These are phyloP conservation scores for Percopsis omiscomaycus DNA, from an alignment of 2,797 vertebrate genomes.

Conservation along the genomic window DNA sequence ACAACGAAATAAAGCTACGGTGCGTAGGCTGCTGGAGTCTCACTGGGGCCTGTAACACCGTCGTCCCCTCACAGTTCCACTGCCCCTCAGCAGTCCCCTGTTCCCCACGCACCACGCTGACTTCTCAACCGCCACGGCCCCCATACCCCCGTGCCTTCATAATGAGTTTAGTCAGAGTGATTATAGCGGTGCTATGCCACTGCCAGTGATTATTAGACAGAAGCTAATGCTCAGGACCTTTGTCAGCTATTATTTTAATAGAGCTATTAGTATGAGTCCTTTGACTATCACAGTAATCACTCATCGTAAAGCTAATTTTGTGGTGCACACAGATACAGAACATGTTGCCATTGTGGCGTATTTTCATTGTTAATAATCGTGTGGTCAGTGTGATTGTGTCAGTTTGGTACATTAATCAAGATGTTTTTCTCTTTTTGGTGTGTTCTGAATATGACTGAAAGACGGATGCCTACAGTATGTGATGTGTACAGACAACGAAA, in stretches of 20 bases:
- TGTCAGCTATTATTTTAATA: slow-evolving; percentile 72
- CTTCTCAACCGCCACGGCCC: slow-evolving; percentile 50
- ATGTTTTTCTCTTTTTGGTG: slow-evolving; percentile 7
- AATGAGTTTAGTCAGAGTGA: slow-evolving; percentile 67
- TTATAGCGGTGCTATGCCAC: slow-evolving; percentile 58
- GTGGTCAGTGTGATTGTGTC: slow-evolving; percentile 15
- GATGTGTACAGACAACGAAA: slow-evolving; percentile 85
- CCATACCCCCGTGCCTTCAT: slow-evolving; percentile 54
- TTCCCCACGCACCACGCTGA: slow-evolving; percentile 36
- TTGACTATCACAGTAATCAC: slow-evolving; percentile 55
- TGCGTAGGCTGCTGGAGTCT: slow-evolving; percentile 24
- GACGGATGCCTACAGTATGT: slow-evolving; percentile 75
- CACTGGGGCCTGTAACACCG: slow-evolving; percentile 39
- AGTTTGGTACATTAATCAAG: neutral
- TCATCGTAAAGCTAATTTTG: slow-evolving; percentile 52
- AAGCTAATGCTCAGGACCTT: slow-evolving; percentile 54
- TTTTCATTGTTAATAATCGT: slow-evolving; percentile 18
- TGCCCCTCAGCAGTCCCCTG: slow-evolving; percentile 38
- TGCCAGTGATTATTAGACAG: slow-evolving; percentile 67
- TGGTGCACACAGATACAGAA: slow-evolving; percentile 26
- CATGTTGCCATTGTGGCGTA: slow-evolving; percentile 15
- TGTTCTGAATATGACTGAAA: slow-evolving; percentile 78
- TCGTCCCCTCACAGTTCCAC: slow-evolving; percentile 35
- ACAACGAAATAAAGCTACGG: too few relatives aligned
- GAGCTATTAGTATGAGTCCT: slow-evolving; percentile 64